Conservation (phyloP, 2,888 invertebrate species). For the Rhamnusium bicolor region DNA sequence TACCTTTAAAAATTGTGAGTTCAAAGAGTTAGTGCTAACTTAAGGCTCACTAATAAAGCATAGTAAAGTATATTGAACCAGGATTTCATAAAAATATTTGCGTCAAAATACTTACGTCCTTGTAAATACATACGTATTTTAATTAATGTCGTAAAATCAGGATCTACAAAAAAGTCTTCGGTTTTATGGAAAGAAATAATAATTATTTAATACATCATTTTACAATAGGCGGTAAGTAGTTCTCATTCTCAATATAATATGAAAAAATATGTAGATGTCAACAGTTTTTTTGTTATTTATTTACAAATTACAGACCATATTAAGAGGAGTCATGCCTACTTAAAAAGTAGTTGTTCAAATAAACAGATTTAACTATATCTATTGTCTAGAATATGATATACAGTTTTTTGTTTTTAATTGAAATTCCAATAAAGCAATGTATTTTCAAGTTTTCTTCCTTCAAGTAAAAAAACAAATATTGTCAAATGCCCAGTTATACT, state of each 20-base stretch:
- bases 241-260: not conserved
- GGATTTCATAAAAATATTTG: slow-evolving; percentile 48
- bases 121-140: slow-evolving; percentile 46
- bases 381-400: not conserved
- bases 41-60: not conserved
- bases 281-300: not conserved
- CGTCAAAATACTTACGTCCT: slow-evolving; percentile 49
- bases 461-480: not conserved
- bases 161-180: not conserved
- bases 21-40: not conserved
- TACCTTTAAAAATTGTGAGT: not conserved
- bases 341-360: not conserved
- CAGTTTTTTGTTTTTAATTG: not conserved
- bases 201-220: slow-evolving; percentile 14
- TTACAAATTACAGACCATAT: not conserved
- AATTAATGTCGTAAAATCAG: slow-evolving; percentile 15
- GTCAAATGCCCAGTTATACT: not conserved
- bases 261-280: not conserved
- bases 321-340: not conserved
- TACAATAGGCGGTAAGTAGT: slow-evolving; percentile 10
- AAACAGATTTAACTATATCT: not conserved
- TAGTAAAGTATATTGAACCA: slow-evolving; percentile 44
- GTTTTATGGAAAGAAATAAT: slow-evolving; percentile 20
- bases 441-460: not conserved
- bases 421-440: not conserved